Base-by-base conservation (phyloP, 2,888 invertebrate species). In the Drosophila melanosoma region DNA sequence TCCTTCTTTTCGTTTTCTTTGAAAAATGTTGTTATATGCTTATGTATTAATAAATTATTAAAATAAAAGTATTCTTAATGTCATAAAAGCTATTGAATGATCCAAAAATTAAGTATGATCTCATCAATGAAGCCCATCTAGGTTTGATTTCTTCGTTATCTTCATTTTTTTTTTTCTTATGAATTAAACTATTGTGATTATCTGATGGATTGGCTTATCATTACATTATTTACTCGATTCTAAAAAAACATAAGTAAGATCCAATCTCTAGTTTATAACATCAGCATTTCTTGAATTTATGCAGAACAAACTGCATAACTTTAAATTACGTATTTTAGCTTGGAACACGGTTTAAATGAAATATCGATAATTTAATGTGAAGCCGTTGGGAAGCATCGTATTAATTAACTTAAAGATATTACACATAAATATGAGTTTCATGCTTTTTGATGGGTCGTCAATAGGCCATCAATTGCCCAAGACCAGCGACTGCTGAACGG, bases 391-490 rank as follows among this genome's bases (percentile, higher is more conserved):
- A 23, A 45, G 23, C 23, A 45, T 23, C 8, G 23, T 23, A 15
- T 45, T 4, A 45, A 45, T 23, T 29, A 29, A 29, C 15, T n/a
- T 36, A 12, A 36, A 11, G 36, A 17, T 26, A 54, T 36, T 36
- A 17, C 11, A 3, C 11, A 7, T 38, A 26, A n/a, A 12, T 26
- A 38, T 38, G 54, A 17, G 6, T 11, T 36, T 23, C 3, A 54
- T 35, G 35, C 36, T 2, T 10, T 23, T 57, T 6, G 20, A 32
- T 42, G 0, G 45, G 48, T 17, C 17, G 58, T 29, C 54, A 40
- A 48, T 54, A 10, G 10, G n/a, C 42, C 35, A 35, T 59, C 42
- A 59, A 42, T 36, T 49, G 40, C 35, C n/a, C 20, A 48, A 40
- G 26, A 42, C 3, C 32, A 29, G 15, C n/a, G 15, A 29, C 1